Evolutionary conservation across 53 echinoderm and acorn worm genomes (phyloP), one percentile per base, ranked within the genome.

Genomic region (Patiria pectinifera): DNA sequence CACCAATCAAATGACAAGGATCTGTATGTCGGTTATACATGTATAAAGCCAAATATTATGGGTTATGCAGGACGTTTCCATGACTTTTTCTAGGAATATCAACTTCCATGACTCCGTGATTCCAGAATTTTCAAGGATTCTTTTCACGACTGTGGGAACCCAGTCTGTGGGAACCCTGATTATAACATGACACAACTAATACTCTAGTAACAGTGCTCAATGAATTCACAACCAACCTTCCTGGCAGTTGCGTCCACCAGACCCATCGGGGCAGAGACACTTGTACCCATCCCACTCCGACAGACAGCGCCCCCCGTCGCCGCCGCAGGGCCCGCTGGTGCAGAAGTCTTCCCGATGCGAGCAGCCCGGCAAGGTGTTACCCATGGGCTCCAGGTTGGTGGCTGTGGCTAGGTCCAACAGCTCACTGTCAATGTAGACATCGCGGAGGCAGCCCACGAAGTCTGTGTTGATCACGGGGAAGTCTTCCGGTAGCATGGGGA

Each of bases 371-470:
- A 91, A 78, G 4, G 97, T 99, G 61, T 78, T 61, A 47, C 92
- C 95, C 46, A 92, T 84, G 84, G 97, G 96, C 69, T 94, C 96
- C 60, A 99, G 86, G 83, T 96, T 96, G 87, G 93, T 94, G 47
- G 96, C 95, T 1, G 91, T 89, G 59, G 96, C 95, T 7, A 97
- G 93, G 86, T 99, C 97, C 23, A 99, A 80, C 23, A 97, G 94
- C 18, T 92, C 92, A 71, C 96, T 85, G 92, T 99, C 96, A 62
- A 99, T 92, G 92, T 94, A 95, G 78, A 99, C 92, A 26, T 97
- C 96, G 23, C 95, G 92, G 58, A 99, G 94, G 89, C 99, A 99
- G 72, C 99, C 99, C 8, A 93, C 76, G 80, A 95, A 99, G 89
- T 97, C 99, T 6, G 80, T 95, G 80, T 97, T 95, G 62, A 88